phyloP scores from a whole-genome alignment of 2,113 vertebrate species.

The Neogale vison region DNA sequence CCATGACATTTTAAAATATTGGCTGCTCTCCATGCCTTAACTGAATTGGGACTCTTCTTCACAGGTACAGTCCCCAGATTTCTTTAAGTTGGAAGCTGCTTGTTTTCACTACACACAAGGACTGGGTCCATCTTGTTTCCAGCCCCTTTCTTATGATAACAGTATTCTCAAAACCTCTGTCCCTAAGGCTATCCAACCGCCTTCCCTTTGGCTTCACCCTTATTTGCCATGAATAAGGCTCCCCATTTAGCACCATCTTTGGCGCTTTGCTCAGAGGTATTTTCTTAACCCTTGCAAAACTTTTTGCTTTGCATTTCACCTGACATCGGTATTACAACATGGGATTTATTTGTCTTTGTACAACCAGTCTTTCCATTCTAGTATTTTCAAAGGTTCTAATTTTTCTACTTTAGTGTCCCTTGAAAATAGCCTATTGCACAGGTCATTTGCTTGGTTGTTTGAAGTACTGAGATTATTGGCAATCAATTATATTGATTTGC shows the following conservation, averaged over 20 bases:
- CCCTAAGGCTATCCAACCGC: background rate
- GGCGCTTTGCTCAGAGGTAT: background rate
- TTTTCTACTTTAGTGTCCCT: background rate
- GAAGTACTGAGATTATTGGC: background rate
- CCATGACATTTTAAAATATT: too few relatives aligned
- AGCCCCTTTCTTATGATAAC: background rate
- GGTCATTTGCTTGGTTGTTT: background rate
- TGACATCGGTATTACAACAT: background rate
- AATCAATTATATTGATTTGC: background rate
- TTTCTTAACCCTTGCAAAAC: background rate
- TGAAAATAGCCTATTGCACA: background rate
- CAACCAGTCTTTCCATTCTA: background rate
- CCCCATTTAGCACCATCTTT: background rate
- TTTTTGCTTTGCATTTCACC: background rate
- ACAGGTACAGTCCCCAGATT: background rate
- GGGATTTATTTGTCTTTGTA: background rate
- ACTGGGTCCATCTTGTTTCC: background rate
- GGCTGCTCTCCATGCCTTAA: background rate
- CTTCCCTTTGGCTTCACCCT: background rate
- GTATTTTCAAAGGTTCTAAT: background rate
- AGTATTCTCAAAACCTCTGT: background rate
- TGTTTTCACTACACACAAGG: background rate
- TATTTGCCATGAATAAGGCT: background rate
- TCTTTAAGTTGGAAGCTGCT: background rate
- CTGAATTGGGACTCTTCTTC: background rate